Conservation (phyloP, 2,113 vertebrate species). For the Leptobrachium ailaonicum region DNA sequence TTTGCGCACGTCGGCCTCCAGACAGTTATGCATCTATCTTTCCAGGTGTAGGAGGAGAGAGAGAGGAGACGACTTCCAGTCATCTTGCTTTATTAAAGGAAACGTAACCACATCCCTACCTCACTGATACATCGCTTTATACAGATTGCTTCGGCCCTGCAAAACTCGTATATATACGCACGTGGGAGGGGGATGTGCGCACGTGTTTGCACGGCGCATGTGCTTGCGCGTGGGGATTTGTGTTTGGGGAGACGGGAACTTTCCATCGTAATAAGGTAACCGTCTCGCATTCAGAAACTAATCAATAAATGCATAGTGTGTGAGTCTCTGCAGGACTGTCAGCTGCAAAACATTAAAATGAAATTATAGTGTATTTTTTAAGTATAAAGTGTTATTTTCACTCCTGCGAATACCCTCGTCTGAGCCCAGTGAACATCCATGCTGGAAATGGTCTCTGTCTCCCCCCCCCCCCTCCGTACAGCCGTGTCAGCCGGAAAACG, state of each 20-base stretch:
- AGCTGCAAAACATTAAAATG: conserved; percentile 16
- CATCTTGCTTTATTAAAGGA: too few species aligned
- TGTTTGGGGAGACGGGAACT: neutral
- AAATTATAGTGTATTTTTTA: conserved; percentile 25
- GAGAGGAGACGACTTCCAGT: too few species aligned
- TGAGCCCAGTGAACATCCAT: conserved; percentile 21
- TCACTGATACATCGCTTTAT: too few species aligned
- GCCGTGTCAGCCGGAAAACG: neutral
- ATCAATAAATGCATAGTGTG: conserved; percentile 31
- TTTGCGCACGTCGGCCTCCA: too few species aligned
- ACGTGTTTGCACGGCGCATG: neutral
- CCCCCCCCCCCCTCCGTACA: neutral
- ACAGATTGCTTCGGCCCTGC: too few species aligned
- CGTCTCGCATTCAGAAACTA: conserved; percentile 29
- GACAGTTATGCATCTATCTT: too few species aligned
- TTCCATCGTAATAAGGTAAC: neutral
- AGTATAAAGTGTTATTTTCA: neutral
- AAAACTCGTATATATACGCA: too few species aligned
- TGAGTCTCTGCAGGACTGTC: conserved; percentile 32
- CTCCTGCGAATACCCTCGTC: conserved; percentile 21
- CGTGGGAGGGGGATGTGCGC: neutral
- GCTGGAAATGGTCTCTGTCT: conserved; percentile 21
- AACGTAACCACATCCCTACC: too few species aligned
- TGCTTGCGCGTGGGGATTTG: neutral
- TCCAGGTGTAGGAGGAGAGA: too few species aligned